Percentiles rank a stretch among this genome's conserved stretches.
These are phyloP conservation scores for Cerastis rubricosa DNA, from an alignment of 2,888 invertebrate species.

Conservation along the genomic window DNA sequence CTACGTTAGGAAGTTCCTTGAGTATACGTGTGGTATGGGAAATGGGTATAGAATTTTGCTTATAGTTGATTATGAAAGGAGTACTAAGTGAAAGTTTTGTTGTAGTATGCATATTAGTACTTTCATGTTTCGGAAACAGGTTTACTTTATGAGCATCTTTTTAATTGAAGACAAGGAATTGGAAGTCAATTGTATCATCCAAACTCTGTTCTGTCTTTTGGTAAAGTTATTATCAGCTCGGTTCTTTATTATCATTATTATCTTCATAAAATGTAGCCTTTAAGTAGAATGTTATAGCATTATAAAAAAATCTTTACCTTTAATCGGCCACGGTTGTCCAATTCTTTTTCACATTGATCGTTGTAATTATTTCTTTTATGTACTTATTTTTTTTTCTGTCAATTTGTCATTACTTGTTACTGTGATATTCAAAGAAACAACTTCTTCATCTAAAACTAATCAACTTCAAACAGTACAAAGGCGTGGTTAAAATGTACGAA, in stretches of 20 bases:
- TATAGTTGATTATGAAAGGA: constrained; percentile 35
- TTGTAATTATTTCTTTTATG: constrained; percentile 34
- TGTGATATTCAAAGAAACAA: constrained; percentile 37
- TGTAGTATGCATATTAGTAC: constrained; percentile 14
- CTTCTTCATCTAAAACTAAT: constrained; percentile 50
- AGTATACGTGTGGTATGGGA: constrained; percentile 34
- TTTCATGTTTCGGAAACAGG: not conserved
- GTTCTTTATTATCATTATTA: not conserved
- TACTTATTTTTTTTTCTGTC: not conserved
- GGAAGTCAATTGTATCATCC: not conserved
- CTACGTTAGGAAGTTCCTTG: constrained; percentile 51
- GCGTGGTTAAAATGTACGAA: constrained; percentile 45
- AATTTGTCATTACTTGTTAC: not conserved
- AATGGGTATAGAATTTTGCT: constrained; percentile 29
- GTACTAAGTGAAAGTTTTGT: constrained; percentile 34
- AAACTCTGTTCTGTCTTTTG: not conserved
- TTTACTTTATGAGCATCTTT: not conserved
- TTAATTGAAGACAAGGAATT: not conserved
- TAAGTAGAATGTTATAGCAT: not conserved
- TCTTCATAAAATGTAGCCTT: not conserved
- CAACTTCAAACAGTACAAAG: constrained; percentile 41
- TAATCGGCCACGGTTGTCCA: not conserved
- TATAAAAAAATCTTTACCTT: constrained; percentile 12
- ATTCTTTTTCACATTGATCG: constrained; percentile 9
- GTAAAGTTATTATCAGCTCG: not conserved